phyloP scores from a whole-genome alignment of 2,113 vertebrate species.

The Naja naja region DNA sequence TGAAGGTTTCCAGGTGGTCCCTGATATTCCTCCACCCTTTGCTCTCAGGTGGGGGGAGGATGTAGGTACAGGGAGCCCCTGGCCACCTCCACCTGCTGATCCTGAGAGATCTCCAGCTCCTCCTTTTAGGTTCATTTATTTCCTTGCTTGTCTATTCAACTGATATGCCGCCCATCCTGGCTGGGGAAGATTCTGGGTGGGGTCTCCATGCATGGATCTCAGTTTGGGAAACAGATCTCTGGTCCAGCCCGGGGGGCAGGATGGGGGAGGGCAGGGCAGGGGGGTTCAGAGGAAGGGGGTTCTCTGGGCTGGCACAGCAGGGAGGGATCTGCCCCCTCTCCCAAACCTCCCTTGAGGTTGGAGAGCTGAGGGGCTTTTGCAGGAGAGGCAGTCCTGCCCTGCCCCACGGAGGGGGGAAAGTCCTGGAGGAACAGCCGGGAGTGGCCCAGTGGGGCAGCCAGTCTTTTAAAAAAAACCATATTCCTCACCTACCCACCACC shows the following conservation, averaged over 20 bases:
- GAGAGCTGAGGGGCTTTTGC: background rate
- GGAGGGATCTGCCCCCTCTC: background rate
- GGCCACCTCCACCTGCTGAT: too few relatives aligned
- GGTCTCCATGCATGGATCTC: background rate
- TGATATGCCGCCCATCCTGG: too few relatives aligned
- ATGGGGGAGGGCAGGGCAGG: accelerated
- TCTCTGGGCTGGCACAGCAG: background rate
- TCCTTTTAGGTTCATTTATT: too few relatives aligned
- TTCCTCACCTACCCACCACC: background rate
- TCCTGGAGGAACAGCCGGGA: background rate
- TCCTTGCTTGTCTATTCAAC: too few relatives aligned
- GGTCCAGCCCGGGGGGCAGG: background rate
- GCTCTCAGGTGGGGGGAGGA: too few relatives aligned
- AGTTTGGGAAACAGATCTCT: background rate
- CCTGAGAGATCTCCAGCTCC: too few relatives aligned
- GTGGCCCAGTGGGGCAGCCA: background rate
- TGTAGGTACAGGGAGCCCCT: too few relatives aligned
- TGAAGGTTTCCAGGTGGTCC: too few relatives aligned
- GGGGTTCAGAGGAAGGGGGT: background rate
- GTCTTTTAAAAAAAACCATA: background rate
- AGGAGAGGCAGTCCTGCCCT: background rate
- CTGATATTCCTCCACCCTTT: too few relatives aligned
- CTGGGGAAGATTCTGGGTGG: background rate
- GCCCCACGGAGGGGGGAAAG: background rate
- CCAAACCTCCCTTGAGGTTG: background rate